phyloP scores from a whole-genome alignment of 2,888 invertebrate species.

The Ganaspis brasiliensis region DNA sequence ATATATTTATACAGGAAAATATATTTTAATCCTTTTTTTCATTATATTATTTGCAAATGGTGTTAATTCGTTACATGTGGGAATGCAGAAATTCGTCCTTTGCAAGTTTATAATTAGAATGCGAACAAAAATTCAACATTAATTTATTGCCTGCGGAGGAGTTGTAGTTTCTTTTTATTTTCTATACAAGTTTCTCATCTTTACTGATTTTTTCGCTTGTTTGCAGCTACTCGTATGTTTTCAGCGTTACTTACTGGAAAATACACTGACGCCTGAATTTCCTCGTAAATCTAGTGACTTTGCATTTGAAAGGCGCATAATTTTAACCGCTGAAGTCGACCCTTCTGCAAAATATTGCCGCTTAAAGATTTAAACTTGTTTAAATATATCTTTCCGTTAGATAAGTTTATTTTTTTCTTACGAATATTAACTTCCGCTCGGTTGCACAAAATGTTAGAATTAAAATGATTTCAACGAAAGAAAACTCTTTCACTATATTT shows the following conservation, averaged over 20 bases:
- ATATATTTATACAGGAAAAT: too few species aligned
- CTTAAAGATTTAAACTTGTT: constrained; percentile 11
- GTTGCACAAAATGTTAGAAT: too few species aligned
- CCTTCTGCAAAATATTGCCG: constrained; percentile 20
- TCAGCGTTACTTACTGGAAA: constrained; percentile 20
- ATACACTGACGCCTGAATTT: constrained; percentile 17
- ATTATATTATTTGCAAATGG: not conserved
- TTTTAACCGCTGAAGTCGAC: constrained; percentile 18
- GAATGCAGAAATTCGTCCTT: not conserved
- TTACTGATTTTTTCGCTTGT: constrained; percentile 15
- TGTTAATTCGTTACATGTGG: not conserved
- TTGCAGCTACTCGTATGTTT: constrained; percentile 20
- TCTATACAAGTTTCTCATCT: constrained; percentile 17
- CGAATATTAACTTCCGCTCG: too few species aligned
- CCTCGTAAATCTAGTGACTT: constrained; percentile 20
- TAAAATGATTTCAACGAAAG: too few species aligned
- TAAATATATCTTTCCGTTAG: constrained; percentile 3
- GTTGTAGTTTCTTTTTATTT: not conserved
- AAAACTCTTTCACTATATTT: too few species aligned
- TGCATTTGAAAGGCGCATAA: constrained; percentile 20
- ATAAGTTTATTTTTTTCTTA: not conserved
- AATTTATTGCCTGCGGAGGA: constrained; percentile 14
- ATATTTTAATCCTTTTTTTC: too few species aligned
- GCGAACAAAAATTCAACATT: not conserved
- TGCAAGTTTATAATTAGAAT: constrained; percentile 7